Base-by-base conservation (phyloP, 64 coral and sea anemone species). In the Catalaphyllia jardinei region DNA sequence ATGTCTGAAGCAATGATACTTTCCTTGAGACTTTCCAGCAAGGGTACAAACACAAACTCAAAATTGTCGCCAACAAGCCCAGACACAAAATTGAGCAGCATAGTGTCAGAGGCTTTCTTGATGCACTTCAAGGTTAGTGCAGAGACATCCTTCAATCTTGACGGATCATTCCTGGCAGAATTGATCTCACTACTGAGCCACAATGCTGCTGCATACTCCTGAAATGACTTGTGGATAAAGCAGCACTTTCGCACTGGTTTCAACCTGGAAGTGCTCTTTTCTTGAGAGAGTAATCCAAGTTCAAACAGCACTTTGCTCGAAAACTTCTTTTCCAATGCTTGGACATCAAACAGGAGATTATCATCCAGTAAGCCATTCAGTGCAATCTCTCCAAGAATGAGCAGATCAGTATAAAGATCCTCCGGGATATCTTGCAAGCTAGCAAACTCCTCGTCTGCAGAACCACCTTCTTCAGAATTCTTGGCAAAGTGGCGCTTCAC, bases 151-250 rank as follows among this genome's bases (percentile, higher is more conserved):
- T 87, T 75, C 46, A 92, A 61, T 71, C 79, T 77, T 14, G 51
- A 59, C 80, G 85, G 55, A 86, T 86, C 78, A 60, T 27, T 59
- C 42, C 67, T 24, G 14, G 90, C 62, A 22, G 74, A 92, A 71
- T 87, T 92, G 33, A 92, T 92, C 67, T 87, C 60, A 9, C 14
- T 17, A 60, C 74, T 79, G 19, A 92, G 63, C 90, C 90, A 92
- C 31, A 92, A 59, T 16, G 83, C 75, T 55, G 90, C 90, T 27
- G 52, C 63, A 52, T 64, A 87, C 71, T 92, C 90, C 38, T 92
- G 90, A 38, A 92, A 92, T 59, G 82, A 87, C 31, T 92, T 92
- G 62, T 92, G 90, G 31, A 92, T 29, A 87, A 92, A 92, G 25
- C 90, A 77, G 60, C 90, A 87, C 64, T 92, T 92, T 24, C 71